Conservation (phyloP, 2,797 vertebrate genomes). For the Falco rusticolus region DNA sequence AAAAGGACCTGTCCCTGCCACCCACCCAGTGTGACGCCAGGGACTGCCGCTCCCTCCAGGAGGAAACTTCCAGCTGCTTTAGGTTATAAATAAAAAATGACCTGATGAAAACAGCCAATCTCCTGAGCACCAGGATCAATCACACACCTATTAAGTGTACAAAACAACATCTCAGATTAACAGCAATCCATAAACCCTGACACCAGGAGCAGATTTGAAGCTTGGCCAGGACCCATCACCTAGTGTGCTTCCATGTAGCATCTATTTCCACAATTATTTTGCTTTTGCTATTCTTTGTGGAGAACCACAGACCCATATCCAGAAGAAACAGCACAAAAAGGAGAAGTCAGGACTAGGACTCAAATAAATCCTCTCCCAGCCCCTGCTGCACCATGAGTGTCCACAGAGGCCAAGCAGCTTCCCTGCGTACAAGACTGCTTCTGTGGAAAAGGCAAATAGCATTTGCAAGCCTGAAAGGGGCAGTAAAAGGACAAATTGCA, state of each 20-base stretch:
- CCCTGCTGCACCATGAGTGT: fast-evolving
- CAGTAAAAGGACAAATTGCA: background rate
- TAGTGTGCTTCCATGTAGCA: background rate
- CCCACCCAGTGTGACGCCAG: background rate
- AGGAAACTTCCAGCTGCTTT: constrained; percentile 8
- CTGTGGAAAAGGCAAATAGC: background rate
- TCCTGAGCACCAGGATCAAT: constrained; percentile 22
- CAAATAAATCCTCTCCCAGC: background rate
- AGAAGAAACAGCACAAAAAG: background rate
- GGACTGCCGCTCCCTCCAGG: background rate
- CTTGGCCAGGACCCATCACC: background rate
- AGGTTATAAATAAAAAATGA: constrained; percentile 49
- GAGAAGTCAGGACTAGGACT: background rate
- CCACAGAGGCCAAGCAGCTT: background rate
- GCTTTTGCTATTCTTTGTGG: background rate
- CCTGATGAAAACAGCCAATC: background rate
- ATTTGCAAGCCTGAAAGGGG: background rate
- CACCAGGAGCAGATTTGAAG: background rate
- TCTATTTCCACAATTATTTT: background rate
- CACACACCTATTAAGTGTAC: constrained; percentile 33
- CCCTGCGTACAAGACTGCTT: background rate
- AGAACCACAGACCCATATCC: background rate
- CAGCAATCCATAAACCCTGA: constrained; percentile 15
- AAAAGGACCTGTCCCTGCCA: background rate
- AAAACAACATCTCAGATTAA: constrained; percentile 36